Percentiles rank a stretch among this genome's conserved stretches.
phyloP scores from a whole-genome alignment of 2,113 vertebrate genomes.

The Psammodynastes pulverulentus region DNA sequence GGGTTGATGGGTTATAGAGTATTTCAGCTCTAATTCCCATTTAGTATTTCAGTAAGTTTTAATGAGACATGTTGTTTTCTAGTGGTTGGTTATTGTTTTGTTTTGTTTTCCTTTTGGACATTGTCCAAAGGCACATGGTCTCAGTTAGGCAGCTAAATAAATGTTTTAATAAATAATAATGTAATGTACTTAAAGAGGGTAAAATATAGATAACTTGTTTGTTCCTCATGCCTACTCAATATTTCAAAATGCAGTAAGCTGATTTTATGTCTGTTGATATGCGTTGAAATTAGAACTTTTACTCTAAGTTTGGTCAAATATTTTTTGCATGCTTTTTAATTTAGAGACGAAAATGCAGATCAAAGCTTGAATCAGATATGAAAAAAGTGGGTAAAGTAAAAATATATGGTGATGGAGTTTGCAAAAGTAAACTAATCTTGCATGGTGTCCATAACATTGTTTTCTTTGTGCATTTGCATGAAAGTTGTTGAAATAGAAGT shows the following conservation, averaged over 20 bases:
- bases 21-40: no score
- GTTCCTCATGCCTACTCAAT: no score
- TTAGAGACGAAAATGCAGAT: conserved; percentile 73
- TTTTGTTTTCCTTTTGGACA: no score
- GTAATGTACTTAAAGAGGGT: not conserved
- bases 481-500: not conserved
- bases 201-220: not conserved
- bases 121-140: no score
- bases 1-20: no score
- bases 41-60: no score
- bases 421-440: not conserved
- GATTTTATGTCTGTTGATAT: not conserved
- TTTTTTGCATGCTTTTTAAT: conserved; percentile 28
- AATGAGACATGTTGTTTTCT: no score
- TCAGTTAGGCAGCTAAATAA: no score
- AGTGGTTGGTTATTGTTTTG: no score
- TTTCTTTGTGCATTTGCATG: not conserved
- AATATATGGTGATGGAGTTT: conserved; percentile 42
- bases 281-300: not conserved
- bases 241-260: not conserved
- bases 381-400: conserved; percentile 68
- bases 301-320: not conserved
- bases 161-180: not conserved
- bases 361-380: conserved; percentile 60
- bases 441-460: not conserved